phyloP scores from a whole-genome alignment of 2,797 vertebrate genomes.

The Mus minutoides region DNA sequence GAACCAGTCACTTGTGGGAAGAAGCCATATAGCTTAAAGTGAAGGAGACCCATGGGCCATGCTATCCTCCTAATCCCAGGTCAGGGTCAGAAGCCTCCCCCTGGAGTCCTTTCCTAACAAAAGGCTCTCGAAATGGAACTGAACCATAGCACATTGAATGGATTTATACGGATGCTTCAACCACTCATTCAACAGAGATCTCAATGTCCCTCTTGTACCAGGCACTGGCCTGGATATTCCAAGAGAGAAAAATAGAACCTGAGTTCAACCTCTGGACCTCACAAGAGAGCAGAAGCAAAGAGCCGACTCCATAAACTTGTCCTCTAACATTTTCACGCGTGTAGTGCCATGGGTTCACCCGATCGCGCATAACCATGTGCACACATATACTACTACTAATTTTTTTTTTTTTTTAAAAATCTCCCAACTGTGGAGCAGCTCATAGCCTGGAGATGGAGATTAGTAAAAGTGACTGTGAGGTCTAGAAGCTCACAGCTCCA shows the following conservation, averaged over 20 bases:
- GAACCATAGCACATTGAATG: neutral
- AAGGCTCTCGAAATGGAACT: neutral
- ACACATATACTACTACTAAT: neutral
- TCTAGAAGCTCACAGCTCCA: neutral
- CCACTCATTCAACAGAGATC: constrained; percentile 20
- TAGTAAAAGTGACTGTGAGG: neutral
- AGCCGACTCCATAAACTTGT: neutral
- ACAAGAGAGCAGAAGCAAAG: neutral
- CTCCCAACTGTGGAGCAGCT: neutral
- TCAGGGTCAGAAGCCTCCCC: neutral
- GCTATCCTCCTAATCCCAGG: neutral
- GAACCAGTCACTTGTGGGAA: neutral
- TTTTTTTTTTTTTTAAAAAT: neutral
- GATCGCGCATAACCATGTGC: neutral
- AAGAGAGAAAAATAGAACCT: neutral
- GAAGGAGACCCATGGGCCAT: neutral
- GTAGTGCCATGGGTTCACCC: neutral
- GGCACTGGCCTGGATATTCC: neutral
- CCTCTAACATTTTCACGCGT: neutral
- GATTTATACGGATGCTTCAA: neutral
- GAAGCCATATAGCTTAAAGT: neutral
- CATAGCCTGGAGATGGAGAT: neutral
- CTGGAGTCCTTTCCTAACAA: neutral
- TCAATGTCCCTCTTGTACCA: neutral
- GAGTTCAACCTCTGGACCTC: neutral